These are phyloP conservation scores for Alethe diademata DNA, from an alignment of 2,113 vertebrate genomes.

Conservation along the genomic window DNA sequence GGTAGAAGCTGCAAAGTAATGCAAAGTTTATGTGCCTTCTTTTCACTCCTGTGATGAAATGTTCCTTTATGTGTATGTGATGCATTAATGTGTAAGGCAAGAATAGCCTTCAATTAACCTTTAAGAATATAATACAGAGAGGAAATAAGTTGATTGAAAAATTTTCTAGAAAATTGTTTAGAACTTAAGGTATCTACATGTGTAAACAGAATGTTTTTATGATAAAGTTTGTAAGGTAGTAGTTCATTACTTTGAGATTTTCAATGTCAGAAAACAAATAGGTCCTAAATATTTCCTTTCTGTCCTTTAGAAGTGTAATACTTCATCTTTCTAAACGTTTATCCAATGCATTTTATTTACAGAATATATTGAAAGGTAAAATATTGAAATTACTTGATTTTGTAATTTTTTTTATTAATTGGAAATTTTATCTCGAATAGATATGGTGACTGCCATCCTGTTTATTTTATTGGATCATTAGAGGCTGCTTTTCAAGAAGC, in stretches of 20 bases:
- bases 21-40: not conserved
- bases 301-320: not conserved
- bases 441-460: conserved; percentile 97
- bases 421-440: conserved; percentile 70
- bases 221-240: not conserved
- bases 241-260: not conserved
- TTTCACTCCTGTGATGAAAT: not conserved
- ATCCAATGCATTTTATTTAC: not conserved
- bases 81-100: not conserved
- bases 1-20: not conserved
- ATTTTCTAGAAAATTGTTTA: not conserved
- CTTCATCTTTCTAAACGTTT: not conserved
- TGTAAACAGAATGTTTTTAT: not conserved
- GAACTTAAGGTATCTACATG: not conserved
- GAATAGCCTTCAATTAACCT: not conserved
- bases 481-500: conserved; percentile 99
- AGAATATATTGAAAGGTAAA: not conserved
- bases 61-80: not conserved
- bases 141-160: not conserved
- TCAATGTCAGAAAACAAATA: not conserved
- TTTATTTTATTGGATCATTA: conserved; percentile 98
- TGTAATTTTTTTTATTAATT: not conserved
- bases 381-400: not conserved
- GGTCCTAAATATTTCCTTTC: not conserved
- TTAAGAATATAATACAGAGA: not conserved